Evolutionary conservation across 2,113 vertebrate genomes (phyloP).

Genomic region (Argyrosomus japonicus): DNA sequence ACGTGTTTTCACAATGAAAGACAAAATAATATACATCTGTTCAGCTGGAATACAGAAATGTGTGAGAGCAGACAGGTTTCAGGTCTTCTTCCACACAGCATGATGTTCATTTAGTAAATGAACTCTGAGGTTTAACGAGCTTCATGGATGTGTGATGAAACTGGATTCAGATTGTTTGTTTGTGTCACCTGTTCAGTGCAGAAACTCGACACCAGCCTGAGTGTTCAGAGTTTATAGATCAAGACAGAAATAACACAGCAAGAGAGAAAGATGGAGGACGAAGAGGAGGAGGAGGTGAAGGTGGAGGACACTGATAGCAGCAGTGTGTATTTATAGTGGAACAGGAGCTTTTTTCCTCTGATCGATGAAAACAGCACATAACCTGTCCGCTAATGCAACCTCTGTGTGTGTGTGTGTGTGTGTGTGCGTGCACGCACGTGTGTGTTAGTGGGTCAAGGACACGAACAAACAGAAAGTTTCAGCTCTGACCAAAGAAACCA

Average conservation of each 20-base stretch:
- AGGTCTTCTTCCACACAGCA: no score
- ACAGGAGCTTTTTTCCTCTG: constrained; percentile 52
- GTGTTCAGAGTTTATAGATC: constrained; percentile 70
- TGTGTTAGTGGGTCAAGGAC: background rate
- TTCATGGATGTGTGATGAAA: no score
- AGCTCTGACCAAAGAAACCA: no score
- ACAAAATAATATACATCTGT: no score
- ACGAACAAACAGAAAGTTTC: no score
- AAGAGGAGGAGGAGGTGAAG: constrained; percentile 28
- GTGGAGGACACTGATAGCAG: constrained; percentile 28
- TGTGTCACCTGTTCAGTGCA: background rate
- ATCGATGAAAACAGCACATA: constrained; percentile 64
- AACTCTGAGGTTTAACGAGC: no score
- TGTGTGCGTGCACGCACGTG: background rate
- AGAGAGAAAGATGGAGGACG: constrained; percentile 28
- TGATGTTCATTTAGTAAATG: no score
- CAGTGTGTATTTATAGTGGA: constrained; percentile 75
- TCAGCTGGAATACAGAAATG: no score
- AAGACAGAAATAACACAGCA: constrained; percentile 73
- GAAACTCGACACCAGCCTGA: constrained; percentile 60
- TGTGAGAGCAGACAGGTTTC: no score
- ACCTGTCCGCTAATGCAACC: constrained; percentile 43
- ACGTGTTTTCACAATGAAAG: no score
- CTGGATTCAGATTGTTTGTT: no score
- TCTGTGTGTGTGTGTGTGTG: constrained; percentile 15